phyloP scores from a whole-genome alignment of 2,797 vertebrate species.

The Scolopax bukidnonensis region DNA sequence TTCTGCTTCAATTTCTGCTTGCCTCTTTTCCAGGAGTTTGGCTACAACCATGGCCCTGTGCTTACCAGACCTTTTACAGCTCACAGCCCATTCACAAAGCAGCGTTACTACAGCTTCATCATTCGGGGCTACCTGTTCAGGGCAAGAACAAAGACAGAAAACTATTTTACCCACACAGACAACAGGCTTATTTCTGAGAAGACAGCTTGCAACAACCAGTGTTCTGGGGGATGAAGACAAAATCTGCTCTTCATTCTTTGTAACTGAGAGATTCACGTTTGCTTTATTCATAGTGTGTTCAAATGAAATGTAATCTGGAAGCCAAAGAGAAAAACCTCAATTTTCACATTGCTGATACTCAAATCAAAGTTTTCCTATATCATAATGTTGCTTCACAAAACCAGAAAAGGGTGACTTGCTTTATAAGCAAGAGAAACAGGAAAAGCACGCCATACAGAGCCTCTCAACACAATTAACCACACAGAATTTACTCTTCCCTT shows the following conservation, averaged over 20 bases:
- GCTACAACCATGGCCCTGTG: slow-evolving; percentile 78
- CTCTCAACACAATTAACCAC: background rate
- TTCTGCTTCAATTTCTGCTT: slow-evolving; percentile 77
- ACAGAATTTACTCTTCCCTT: background rate
- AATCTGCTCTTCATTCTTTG: background rate
- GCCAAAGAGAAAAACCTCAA: background rate
- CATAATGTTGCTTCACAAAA: background rate
- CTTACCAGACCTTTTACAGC: slow-evolving; percentile 76
- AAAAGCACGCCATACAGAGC: background rate
- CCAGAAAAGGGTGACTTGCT: background rate
- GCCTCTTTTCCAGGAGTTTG: slow-evolving; percentile 79
- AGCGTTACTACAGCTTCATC: slow-evolving; percentile 73
- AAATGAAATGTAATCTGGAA: background rate
- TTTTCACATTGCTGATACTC: background rate
- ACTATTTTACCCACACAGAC: background rate
- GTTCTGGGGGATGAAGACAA: fast-evolving
- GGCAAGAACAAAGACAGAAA: background rate
- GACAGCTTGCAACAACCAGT: background rate
- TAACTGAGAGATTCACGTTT: background rate
- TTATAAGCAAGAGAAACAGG: background rate
- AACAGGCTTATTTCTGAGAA: background rate
- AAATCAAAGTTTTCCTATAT: background rate
- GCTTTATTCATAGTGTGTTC: background rate
- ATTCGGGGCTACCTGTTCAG: slow-evolving; percentile 65
- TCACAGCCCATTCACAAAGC: slow-evolving; percentile 79